phyloP scores from a whole-genome alignment of 2,888 invertebrate species.

The Polydrusus pterygomalis region DNA sequence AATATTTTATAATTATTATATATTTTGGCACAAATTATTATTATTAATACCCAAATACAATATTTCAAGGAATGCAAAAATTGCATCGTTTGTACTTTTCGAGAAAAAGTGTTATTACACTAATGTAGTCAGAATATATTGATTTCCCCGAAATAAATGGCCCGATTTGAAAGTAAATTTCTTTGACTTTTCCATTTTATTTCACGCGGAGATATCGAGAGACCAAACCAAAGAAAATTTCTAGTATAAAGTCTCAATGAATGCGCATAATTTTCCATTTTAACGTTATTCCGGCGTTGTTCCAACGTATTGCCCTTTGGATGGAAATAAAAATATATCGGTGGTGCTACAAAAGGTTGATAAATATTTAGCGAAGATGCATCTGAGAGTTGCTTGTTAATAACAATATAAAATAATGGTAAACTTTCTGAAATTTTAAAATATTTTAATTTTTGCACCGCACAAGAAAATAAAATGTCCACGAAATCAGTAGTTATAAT shows the following conservation, averaged over 20 bases:
- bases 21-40: no score
- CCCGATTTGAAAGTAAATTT: conserved; percentile 3
- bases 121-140: conserved; percentile 1
- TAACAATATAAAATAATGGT: no score
- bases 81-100: no score
- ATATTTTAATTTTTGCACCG: no score
- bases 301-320: conserved; percentile 30
- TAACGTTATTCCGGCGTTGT: conserved; percentile 28
- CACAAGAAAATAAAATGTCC: no score
- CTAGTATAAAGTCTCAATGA: conserved; percentile 29
- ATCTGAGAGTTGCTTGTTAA: no score
- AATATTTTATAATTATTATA: no score
- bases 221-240: conserved; percentile 26
- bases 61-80: no score
- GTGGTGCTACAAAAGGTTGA: conserved; percentile 9
- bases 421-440: no score
- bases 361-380: conserved; percentile 32
- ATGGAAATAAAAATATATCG: conserved; percentile 23
- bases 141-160: not conserved
- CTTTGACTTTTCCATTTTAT: conserved; percentile 16
- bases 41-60: no score
- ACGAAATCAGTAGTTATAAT: no score
- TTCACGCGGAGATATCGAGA: conserved; percentile 13
- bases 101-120: not conserved
- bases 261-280: conserved; percentile 45